Base-by-base conservation (phyloP, 1,140 invertebrate genomes). In the Drosophila burlai region DNA sequence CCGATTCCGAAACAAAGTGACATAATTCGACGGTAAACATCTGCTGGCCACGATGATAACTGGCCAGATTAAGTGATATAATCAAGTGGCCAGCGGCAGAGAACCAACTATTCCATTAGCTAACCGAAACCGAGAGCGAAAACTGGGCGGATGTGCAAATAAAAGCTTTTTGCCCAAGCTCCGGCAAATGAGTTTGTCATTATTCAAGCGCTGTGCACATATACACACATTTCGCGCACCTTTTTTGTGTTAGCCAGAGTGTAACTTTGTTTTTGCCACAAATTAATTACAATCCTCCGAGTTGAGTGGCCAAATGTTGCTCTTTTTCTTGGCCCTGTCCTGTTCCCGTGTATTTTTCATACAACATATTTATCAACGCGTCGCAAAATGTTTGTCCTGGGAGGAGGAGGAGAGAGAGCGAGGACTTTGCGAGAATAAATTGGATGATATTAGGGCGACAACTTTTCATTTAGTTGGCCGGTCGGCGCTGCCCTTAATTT, bases 361-460 rank as follows among this genome's bases (percentile, higher is more conserved):
- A 65, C 79, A 71, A 77, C 82, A 89, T 89, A 89, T 89, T 83
- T 87, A 87, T 87, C 83, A 89, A 78, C 15, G 49, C 38, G 26
- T 62, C 46, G 60, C 60, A 69, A 66, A 85, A 85, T 81, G 78
- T 85, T 85, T 85, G 80, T 72, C 66, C 71, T 59, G 75, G 57
- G 64, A 57, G 31, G 50, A 34, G 18, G 0, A 21, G 21, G 21
- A 2, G 21, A 21, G 21, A 21, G 24, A 50, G 24, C 21, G 59
- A 60, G 73, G 83, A 82, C 79, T 79, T 79, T 77, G 75, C 36
- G 79, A 69, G 76, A 89, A 89, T 89, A 90, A 90, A 89, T 89
- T 81, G 85, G 77, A 74, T 84, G 85, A 81, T 83, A 90, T 89
- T 89, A 89, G 74, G 85, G 85, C 85, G 84, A 89, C 84, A 89